Conservation (phyloP, 2,888 invertebrate species). For the Branchinecta sandiegonensis region DNA sequence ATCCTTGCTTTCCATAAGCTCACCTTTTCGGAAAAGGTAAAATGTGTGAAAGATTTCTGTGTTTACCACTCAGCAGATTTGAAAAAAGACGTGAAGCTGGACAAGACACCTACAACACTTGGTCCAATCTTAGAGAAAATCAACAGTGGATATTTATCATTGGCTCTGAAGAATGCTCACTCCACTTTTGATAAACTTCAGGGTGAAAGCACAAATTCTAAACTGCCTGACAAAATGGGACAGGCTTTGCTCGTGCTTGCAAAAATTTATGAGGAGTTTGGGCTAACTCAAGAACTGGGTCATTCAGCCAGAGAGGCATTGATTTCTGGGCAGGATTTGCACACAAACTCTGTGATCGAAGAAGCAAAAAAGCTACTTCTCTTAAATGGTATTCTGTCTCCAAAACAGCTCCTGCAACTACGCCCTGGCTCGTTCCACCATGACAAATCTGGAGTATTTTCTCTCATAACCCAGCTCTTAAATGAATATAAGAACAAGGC, state of each 20-base stretch:
- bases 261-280: constrained; percentile 3
- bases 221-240: constrained; percentile 11
- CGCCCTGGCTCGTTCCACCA: neutral
- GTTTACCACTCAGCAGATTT: neutral
- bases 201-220: neutral
- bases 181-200: constrained; percentile 6
- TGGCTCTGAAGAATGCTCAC: neutral
- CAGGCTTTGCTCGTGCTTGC: constrained; percentile 10
- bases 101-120: neutral
- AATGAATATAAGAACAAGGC: neutral
- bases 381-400: neutral
- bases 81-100: neutral
- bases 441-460: constrained; percentile 7
- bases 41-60: neutral
- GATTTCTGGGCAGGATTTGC: neutral
- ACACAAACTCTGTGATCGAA: neutral
- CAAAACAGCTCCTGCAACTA: neutral
- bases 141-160: neutral
- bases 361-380: neutral
- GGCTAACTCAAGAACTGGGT: neutral
- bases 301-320: constrained; percentile 2
- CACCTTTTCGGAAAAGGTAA: constrained; percentile 4
- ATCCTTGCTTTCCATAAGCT: neutral
- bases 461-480: neutral
- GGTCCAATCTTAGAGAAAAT: neutral